Conservation (phyloP, 2,888 invertebrate species). For the Sphaerophoria taeniata region DNA sequence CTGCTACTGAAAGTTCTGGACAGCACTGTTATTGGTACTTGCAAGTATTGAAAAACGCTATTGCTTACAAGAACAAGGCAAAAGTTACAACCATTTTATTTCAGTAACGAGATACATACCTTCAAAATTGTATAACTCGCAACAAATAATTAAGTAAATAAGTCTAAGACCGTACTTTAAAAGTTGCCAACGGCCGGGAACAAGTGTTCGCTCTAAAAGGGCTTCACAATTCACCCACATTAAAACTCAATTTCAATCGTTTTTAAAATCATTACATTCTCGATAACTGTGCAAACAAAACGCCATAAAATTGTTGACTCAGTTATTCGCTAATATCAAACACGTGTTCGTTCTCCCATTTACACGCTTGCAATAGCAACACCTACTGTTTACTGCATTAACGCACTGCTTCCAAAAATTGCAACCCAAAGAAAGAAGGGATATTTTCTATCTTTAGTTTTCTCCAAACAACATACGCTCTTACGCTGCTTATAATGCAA, state of each 20-base stretch:
- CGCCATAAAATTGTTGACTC: slow-evolving; percentile 11
- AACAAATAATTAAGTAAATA: neutral
- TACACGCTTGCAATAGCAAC: slow-evolving; percentile 5
- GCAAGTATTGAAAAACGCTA: too few relatives aligned
- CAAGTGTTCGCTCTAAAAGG: neutral
- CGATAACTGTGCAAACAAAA: slow-evolving; percentile 14
- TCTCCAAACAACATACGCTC: neutral
- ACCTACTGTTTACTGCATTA: neutral
- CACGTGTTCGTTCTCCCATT: slow-evolving; percentile 37
- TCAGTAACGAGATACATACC: too few relatives aligned
- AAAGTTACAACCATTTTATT: too few relatives aligned
- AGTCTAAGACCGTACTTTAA: neutral
- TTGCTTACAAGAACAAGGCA: too few relatives aligned
- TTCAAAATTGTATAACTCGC: too few relatives aligned
- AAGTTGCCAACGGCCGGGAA: neutral
- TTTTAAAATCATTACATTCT: slow-evolving; percentile 9
- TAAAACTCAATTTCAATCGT: slow-evolving; percentile 29
- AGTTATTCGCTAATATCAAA: slow-evolving; percentile 37
- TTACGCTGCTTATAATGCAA: neutral
- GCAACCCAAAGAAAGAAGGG: neutral
- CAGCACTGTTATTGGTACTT: too few relatives aligned
- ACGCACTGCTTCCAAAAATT: neutral
- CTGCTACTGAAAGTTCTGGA: too few relatives aligned
- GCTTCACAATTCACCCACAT: slow-evolving; percentile 25
- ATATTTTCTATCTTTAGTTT: slow-evolving; percentile 28